A percentile compares a stretch with the other conserved stretches of the same genome.
Evolutionary conservation across 2,888 invertebrate genomes (phyloP).

Genomic region (Neocrepidodera transversa): DNA sequence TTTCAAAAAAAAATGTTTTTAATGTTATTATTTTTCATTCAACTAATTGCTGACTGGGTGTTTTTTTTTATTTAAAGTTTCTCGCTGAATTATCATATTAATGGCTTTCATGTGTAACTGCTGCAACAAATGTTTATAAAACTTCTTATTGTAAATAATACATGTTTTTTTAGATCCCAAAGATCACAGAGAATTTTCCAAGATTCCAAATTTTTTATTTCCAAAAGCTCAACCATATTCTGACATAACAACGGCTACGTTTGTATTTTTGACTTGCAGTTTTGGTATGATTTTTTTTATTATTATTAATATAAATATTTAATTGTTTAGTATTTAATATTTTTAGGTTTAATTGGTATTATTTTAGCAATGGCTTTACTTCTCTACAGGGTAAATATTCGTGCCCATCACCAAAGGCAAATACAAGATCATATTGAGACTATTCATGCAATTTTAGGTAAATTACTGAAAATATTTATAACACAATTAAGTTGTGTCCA

Average conservation of each 20-base stretch:
- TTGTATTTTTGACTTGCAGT: conserved; percentile 70
- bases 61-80: no score
- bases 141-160: no score
- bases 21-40: no score
- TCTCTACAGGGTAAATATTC: conserved; percentile 68
- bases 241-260: conserved; percentile 70
- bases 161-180: conserved; percentile 62
- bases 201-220: conserved; percentile 76
- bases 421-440: conserved; percentile 73
- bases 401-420: conserved; percentile 69
- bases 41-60: no score
- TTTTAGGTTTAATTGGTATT: conserved; percentile 65
- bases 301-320: background rate
- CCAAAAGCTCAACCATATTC: conserved; percentile 72
- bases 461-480: conserved; percentile 37
- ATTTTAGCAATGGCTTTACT: conserved; percentile 70
- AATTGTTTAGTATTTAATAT: background rate
- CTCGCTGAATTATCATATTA: no score
- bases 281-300: conserved; percentile 57
- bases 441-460: conserved; percentile 73
- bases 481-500: no score
- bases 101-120: no score
- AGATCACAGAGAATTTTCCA: conserved; percentile 69
- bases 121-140: no score
- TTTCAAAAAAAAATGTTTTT: no score